Conservation (phyloP, 2,113 vertebrate species). For the Dipodomys merriami region DNA sequence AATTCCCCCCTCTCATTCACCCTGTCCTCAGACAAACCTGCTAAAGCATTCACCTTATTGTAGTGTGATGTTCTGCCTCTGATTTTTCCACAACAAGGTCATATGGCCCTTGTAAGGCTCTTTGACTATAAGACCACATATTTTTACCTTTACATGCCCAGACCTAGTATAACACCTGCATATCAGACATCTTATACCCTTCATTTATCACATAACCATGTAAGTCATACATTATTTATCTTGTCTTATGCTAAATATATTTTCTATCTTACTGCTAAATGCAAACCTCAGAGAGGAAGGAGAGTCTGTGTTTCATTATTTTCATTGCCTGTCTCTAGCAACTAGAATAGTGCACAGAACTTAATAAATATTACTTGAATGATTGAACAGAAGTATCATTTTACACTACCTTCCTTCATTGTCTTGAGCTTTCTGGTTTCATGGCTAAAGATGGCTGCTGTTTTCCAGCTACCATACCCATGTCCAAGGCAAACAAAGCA, state of each 20-base stretch:
- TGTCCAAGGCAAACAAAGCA: neutral
- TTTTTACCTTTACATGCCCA: neutral
- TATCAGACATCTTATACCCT: neutral
- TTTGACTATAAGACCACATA: neutral
- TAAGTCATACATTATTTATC: neutral
- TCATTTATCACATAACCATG: neutral
- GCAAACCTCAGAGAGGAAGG: neutral
- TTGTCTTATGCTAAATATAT: neutral
- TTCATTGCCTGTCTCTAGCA: neutral
- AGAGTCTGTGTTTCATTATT: neutral
- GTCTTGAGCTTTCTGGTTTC: neutral
- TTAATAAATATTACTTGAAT: neutral
- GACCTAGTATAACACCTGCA: neutral
- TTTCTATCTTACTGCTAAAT: neutral
- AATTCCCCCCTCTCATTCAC: neutral
- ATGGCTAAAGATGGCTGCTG: neutral
- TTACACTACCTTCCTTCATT: neutral
- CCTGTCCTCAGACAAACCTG: neutral
- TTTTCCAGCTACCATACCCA: neutral
- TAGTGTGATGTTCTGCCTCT: neutral
- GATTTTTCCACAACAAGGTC: neutral
- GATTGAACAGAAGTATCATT: constrained; percentile 11
- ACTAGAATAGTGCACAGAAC: neutral
- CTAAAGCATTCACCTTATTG: neutral
- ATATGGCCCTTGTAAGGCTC: neutral